Evolutionary conservation across 2,113 vertebrate species (phyloP).

Genomic region (Dipodomys spectabilis): DNA sequence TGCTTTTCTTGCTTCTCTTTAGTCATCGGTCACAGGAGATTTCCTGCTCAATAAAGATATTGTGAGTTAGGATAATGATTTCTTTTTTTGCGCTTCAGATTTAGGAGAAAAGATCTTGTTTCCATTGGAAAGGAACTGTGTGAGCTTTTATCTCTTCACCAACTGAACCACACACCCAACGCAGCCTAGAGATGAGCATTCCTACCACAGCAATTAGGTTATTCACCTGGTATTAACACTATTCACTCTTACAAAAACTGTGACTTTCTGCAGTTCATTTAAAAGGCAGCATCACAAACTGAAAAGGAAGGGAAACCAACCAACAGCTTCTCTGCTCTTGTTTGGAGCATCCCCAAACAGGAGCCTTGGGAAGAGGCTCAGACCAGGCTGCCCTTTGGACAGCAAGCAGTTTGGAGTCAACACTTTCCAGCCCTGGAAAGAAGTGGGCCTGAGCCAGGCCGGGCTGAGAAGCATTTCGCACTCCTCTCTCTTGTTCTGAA

Average conservation of each 20-base stretch:
- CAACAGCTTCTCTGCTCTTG: constrained; percentile 85
- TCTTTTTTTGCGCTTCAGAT: constrained; percentile 83
- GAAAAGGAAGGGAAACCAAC: constrained; percentile 66
- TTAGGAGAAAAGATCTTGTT: constrained; percentile 82
- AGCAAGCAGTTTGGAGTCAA: background rate
- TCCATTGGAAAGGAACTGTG: constrained; percentile 83
- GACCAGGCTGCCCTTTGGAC: constrained; percentile 80
- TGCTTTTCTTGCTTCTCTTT: constrained; percentile 81
- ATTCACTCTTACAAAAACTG: constrained; percentile 80
- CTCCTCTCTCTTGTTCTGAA: constrained; percentile 91
- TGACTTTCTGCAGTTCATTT: constrained; percentile 81
- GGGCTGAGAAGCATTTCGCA: constrained; percentile 87
- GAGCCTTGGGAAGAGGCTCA: constrained; percentile 76
- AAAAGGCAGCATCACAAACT: constrained; percentile 81
- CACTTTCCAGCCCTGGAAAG: constrained; percentile 81
- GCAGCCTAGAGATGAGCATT: constrained; percentile 80
- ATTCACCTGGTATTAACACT: constrained; percentile 83
- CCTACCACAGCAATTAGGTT: constrained; percentile 84
- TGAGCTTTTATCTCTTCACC: constrained; percentile 84
- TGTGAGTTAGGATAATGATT: constrained; percentile 80
- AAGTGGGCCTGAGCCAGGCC: constrained; percentile 81
- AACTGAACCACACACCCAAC: constrained; percentile 85
- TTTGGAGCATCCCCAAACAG: constrained; percentile 77
- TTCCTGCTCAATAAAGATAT: constrained; percentile 85
- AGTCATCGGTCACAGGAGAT: constrained; percentile 83